phyloP scores from a whole-genome alignment of 2,888 invertebrate species.

The Cyaniris semiargus region DNA sequence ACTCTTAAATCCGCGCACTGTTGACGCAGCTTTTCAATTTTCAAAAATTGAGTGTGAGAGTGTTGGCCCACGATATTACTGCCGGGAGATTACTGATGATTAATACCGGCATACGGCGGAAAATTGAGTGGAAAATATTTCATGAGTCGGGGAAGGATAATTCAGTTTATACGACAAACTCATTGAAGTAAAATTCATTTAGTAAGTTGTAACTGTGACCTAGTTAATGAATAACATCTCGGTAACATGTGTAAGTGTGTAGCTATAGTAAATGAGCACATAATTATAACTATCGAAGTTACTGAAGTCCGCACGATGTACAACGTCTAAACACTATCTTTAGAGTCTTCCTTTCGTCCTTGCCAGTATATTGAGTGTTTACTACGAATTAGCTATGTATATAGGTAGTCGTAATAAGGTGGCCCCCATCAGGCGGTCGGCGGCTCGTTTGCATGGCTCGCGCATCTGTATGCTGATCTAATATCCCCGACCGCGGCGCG shows the following conservation, averaged over 20 bases:
- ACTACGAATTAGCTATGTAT: background rate
- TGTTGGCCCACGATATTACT: background rate
- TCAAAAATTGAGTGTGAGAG: conserved; percentile 16
- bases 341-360: background rate
- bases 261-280: no score
- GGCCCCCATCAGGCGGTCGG: background rate
- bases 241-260: no score
- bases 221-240: background rate
- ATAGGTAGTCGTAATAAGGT: background rate
- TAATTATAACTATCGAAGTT: no score
- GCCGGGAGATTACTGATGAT: background rate
- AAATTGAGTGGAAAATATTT: background rate
- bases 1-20: background rate
- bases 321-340: no score
- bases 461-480: conserved; percentile 41
- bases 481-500: conserved; percentile 28
- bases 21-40: conserved; percentile 12
- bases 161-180: background rate
- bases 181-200: background rate
- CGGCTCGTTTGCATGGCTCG: conserved; percentile 39
- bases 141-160: background rate
- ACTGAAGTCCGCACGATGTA: no score
- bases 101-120: background rate
- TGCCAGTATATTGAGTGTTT: background rate
- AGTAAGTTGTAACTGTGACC: background rate